These are phyloP conservation scores for Kryptopterus vitreolus DNA, from an alignment of 2,797 vertebrate species.

Conservation along the genomic window DNA sequence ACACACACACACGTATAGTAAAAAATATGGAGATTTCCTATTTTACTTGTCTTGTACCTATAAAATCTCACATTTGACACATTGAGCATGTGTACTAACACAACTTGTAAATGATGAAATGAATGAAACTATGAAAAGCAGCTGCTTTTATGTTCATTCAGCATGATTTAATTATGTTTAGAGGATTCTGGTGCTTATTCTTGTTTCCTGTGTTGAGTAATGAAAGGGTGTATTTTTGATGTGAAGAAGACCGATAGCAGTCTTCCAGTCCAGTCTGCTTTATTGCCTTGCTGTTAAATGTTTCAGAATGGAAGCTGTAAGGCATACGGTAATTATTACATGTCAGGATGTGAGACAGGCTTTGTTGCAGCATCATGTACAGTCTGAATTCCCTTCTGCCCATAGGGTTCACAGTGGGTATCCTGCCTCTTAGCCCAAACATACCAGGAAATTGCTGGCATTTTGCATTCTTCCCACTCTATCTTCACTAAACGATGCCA, in stretches of 20 bases:
- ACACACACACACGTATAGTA: no score
- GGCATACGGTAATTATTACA: slow-evolving; percentile 58
- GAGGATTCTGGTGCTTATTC: background rate
- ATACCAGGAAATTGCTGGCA: slow-evolving; percentile 54
- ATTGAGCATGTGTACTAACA: background rate
- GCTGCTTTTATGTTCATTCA: background rate
- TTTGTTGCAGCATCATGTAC: slow-evolving; percentile 45
- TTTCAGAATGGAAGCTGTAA: slow-evolving; percentile 45
- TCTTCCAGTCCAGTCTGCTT: background rate
- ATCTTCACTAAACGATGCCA: slow-evolving; percentile 54
- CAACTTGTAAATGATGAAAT: background rate
- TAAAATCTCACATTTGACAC: background rate
- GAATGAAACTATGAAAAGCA: background rate
- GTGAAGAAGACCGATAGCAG: background rate
- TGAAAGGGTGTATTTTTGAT: background rate
- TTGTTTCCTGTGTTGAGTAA: background rate
- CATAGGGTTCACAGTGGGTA: slow-evolving; percentile 50
- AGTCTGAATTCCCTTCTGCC: slow-evolving; percentile 47
- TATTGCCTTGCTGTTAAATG: slow-evolving; percentile 45
- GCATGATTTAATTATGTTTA: no score
- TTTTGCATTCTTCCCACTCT: slow-evolving; percentile 54
- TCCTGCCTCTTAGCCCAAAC: slow-evolving; percentile 52
- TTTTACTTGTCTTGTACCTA: background rate
- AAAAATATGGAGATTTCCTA: background rate
- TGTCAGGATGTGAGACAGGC: slow-evolving; percentile 61